A percentile compares a stretch with the other conserved stretches of the same genome.
Evolutionary conservation across 2,888 invertebrate genomes (phyloP).

Genomic region (Syrphus vitripennis): DNA sequence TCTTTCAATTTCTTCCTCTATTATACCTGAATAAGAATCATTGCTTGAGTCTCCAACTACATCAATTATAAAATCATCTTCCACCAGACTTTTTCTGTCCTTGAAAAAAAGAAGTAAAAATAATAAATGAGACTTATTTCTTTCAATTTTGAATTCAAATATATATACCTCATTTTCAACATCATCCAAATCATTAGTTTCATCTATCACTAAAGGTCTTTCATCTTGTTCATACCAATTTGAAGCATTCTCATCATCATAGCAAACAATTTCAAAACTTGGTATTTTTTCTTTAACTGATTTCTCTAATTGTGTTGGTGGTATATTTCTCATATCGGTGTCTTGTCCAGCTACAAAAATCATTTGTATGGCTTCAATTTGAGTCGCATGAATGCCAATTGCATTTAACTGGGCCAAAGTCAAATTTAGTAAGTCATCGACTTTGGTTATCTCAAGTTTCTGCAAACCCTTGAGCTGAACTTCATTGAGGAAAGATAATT

Average conservation of each 20-base stretch:
- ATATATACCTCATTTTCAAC: neutral
- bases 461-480: slow-evolving; percentile 37
- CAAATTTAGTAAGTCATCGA: slow-evolving; percentile 40
- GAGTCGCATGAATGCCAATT: slow-evolving; percentile 54
- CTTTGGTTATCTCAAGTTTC: slow-evolving; percentile 26
- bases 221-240: slow-evolving; percentile 54
- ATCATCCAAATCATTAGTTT: slow-evolving; percentile 7
- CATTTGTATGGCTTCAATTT: slow-evolving; percentile 61
- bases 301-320: neutral
- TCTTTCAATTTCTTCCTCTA: neutral
- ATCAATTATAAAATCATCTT: slow-evolving; percentile 15
- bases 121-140: neutral
- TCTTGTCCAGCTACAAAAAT: slow-evolving; percentile 36
- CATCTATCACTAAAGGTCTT: slow-evolving; percentile 49
- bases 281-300: neutral
- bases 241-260: neutral
- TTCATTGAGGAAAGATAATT: slow-evolving; percentile 42
- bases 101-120: neutral
- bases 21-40: neutral
- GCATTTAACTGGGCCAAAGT: slow-evolving; percentile 54
- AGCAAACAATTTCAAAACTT: slow-evolving; percentile 17
- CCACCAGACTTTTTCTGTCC: neutral
- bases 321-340: slow-evolving; percentile 52
- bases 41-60: neutral
- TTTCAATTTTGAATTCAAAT: neutral